A percentile compares a stretch with the other conserved stretches of the same genome.
These are phyloP conservation scores for Drepana arcuata DNA, from an alignment of 1,140 invertebrate species.

Conservation along the genomic window DNA sequence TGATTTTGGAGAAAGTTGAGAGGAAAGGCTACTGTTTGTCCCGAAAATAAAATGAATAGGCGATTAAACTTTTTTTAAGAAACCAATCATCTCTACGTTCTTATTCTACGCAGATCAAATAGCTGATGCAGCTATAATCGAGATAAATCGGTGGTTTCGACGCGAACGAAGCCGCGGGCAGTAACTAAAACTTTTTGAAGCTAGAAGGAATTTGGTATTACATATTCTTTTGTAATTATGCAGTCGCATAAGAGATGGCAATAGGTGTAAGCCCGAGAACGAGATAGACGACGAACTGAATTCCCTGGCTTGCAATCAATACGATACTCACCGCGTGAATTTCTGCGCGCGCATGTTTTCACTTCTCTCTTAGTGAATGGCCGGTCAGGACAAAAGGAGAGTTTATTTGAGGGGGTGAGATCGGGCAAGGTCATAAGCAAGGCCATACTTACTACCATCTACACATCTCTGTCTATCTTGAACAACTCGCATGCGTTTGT, in stretches of 20 bases:
- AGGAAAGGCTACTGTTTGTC: too few relatives aligned
- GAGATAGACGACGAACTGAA: constrained; percentile 31
- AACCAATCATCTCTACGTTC: too few relatives aligned
- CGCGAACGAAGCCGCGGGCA: too few relatives aligned
- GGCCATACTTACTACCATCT: constrained; percentile 46
- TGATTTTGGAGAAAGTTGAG: too few relatives aligned
- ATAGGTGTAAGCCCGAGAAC: constrained; percentile 26
- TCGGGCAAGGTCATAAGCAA: constrained; percentile 45
- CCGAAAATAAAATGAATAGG: too few relatives aligned
- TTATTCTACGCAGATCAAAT: too few relatives aligned
- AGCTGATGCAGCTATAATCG: too few relatives aligned
- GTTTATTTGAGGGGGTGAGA: constrained; percentile 25
- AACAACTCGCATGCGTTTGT: constrained; percentile 11
- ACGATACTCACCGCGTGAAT: constrained; percentile 31
- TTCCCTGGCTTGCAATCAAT: constrained; percentile 53
- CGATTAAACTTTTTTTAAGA: too few relatives aligned
- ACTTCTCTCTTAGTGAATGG: constrained; percentile 52
- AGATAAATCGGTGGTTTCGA: too few relatives aligned
- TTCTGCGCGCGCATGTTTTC: constrained; percentile 54
- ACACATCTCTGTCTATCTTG: constrained; percentile 30
- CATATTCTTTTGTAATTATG: too few relatives aligned
- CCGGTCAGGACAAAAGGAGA: constrained; percentile 3
- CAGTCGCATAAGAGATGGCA: constrained; percentile 16
- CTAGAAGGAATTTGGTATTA: too few relatives aligned
- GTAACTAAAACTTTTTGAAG: too few relatives aligned